Percentiles rank a stretch among this genome's conserved stretches.
These are phyloP conservation scores for Pantelozetes paolii DNA, from an alignment of 2,888 invertebrate species.

Conservation along the genomic window DNA sequence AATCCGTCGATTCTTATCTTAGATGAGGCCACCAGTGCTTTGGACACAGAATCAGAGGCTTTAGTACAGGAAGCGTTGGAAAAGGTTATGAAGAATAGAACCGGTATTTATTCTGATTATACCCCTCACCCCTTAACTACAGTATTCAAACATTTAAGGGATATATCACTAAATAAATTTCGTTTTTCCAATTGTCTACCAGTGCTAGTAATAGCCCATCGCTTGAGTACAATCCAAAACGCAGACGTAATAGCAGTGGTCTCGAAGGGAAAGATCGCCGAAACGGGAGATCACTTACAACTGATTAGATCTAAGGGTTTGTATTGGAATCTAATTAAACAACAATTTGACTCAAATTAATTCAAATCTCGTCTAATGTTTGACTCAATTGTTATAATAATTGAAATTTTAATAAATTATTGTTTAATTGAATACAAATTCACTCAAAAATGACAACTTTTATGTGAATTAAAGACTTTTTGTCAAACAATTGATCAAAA, in stretches of 20 bases:
- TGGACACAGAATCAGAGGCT: constrained; percentile 87
- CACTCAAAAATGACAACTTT: too few relatives aligned
- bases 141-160: too few relatives aligned
- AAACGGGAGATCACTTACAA: constrained; percentile 59
- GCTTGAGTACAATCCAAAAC: constrained; percentile 82
- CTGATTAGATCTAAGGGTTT: constrained; percentile 71
- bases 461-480: too few relatives aligned
- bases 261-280: constrained; percentile 73
- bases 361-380: not conserved
- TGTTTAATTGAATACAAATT: too few relatives aligned
- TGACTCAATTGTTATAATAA: too few relatives aligned
- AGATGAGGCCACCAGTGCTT: constrained; percentile 83
- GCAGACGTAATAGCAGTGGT: constrained; percentile 89
- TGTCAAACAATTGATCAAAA: too few relatives aligned
- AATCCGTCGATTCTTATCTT: constrained; percentile 79
- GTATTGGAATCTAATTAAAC: constrained; percentile 69
- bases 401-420: too few relatives aligned
- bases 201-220: constrained; percentile 89
- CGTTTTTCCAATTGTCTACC: constrained; percentile 52
- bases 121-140: too few relatives aligned
- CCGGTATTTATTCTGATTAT: not conserved
- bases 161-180: not conserved
- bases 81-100: constrained; percentile 69
- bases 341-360: constrained; percentile 49
- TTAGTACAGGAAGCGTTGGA: constrained; percentile 84